A percentile compares a stretch with the other conserved stretches of the same genome.
Conservation (phyloP, 2,797 vertebrate species). For the Macropodus opercularis region DNA sequence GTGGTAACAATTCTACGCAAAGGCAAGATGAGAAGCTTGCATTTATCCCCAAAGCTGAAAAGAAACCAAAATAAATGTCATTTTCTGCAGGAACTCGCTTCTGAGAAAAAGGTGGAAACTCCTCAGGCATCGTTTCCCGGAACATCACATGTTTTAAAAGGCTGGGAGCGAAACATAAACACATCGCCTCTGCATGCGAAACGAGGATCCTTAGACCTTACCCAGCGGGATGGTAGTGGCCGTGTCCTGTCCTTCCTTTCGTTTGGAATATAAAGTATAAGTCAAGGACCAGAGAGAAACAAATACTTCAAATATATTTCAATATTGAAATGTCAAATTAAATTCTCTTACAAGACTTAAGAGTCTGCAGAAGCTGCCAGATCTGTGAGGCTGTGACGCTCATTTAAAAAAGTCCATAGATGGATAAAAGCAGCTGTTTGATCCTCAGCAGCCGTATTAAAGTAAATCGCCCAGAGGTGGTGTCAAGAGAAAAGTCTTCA, state of each 20-base stretch:
- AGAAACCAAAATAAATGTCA: slow-evolving; percentile 40
- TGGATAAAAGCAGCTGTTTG: background rate
- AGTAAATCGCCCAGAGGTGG: background rate
- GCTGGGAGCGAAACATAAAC: slow-evolving; percentile 11
- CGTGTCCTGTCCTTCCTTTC: slow-evolving; percentile 3
- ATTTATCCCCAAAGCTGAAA: slow-evolving; percentile 21
- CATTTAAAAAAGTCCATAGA: background rate
- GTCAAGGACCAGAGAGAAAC: background rate
- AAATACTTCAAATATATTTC: slow-evolving; percentile 5
- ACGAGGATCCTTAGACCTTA: background rate
- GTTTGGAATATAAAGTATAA: background rate
- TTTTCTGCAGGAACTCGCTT: slow-evolving; percentile 18
- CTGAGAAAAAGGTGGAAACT: slow-evolving; percentile 7
- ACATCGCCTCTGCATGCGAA: slow-evolving; percentile 3
- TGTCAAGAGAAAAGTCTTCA: background rate
- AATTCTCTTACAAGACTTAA: too few relatives aligned
- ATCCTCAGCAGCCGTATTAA: background rate
- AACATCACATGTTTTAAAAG: slow-evolving; percentile 16
- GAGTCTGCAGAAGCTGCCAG: background rate
- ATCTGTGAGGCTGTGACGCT: background rate
- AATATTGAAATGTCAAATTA: slow-evolving; percentile 6
- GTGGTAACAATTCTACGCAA: background rate
- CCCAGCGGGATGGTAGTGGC: slow-evolving; percentile 7
- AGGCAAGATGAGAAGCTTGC: background rate
- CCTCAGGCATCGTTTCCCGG: slow-evolving; percentile 1